These are phyloP conservation scores for Propithecus perrieri DNA, from an alignment of 2,797 vertebrate genomes.

Conservation along the genomic window DNA sequence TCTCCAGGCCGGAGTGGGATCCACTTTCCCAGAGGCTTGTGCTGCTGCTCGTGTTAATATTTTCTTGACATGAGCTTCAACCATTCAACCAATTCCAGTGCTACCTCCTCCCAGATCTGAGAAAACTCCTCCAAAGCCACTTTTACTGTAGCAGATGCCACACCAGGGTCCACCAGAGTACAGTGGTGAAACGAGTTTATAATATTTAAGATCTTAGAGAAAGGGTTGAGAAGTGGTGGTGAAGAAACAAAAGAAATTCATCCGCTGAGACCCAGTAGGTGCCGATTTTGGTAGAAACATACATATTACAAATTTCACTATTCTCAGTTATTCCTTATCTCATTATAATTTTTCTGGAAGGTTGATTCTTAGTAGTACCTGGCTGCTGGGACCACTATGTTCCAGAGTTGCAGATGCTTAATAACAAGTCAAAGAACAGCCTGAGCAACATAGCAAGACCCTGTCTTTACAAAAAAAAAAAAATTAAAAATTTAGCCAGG, in stretches of 20 bases:
- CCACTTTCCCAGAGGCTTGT: constrained; percentile 94
- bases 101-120: constrained; percentile 96
- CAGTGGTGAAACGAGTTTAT: background rate
- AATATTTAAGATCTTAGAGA: background rate
- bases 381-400: background rate
- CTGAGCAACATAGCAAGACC: too few relatives aligned
- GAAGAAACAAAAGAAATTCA: background rate
- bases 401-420: background rate
- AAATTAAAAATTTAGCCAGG: too few relatives aligned
- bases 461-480: too few relatives aligned
- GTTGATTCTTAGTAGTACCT: background rate
- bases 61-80: constrained; percentile 92
- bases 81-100: constrained; percentile 93
- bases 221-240: background rate
- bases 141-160: constrained; percentile 95
- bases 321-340: background rate
- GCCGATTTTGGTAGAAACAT: background rate
- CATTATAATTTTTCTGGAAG: background rate
- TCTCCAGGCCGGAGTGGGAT: constrained; percentile 95
- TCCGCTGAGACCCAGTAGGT: background rate
- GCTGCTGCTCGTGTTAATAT: constrained; percentile 92
- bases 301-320: background rate
- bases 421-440: background rate
- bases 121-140: constrained; percentile 97
- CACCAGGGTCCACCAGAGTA: constrained; percentile 94